Percentiles rank a stretch among this genome's conserved stretches.
phyloP scores from a whole-genome alignment of 2,113 vertebrate genomes.

The Hymenochirus boettgeri region DNA sequence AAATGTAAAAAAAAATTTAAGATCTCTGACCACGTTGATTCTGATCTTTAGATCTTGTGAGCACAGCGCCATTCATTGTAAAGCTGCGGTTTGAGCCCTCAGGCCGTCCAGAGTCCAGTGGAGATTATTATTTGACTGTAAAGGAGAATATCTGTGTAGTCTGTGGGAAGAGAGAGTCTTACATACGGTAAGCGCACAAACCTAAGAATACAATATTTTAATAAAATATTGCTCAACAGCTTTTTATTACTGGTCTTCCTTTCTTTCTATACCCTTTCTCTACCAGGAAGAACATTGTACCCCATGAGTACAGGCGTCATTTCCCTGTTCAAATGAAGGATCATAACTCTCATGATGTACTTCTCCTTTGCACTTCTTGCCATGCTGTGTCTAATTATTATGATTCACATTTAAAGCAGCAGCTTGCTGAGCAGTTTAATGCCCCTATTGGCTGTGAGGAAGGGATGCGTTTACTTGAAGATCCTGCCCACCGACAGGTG shows the following conservation, averaged over 20 bases:
- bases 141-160: constrained; percentile 96
- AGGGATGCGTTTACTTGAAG: constrained; percentile 78
- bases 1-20: not conserved
- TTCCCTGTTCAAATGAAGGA: constrained; percentile 96
- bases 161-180: constrained; percentile 90
- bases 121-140: constrained; percentile 90
- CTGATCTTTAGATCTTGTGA: constrained; percentile 77
- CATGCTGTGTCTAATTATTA: constrained; percentile 89
- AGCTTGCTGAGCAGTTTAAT: constrained; percentile 75
- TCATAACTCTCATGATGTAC: constrained; percentile 94
- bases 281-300: constrained; percentile 91
- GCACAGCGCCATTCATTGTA: constrained; percentile 86
- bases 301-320: constrained; percentile 90
- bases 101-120: constrained; percentile 87
- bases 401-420: constrained; percentile 85
- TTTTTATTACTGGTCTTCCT: not conserved
- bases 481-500: constrained; percentile 77
- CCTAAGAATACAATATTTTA: too few relatives aligned
- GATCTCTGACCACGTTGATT: not conserved
- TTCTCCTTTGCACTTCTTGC: constrained; percentile 90
- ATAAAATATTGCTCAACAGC: too few relatives aligned
- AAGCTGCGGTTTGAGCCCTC: constrained; percentile 89
- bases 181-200: constrained; percentile 79
- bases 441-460: constrained; percentile 91
- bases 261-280: not conserved